Base-by-base conservation (phyloP, 2,113 vertebrate genomes). In the Mobula hypostoma region DNA sequence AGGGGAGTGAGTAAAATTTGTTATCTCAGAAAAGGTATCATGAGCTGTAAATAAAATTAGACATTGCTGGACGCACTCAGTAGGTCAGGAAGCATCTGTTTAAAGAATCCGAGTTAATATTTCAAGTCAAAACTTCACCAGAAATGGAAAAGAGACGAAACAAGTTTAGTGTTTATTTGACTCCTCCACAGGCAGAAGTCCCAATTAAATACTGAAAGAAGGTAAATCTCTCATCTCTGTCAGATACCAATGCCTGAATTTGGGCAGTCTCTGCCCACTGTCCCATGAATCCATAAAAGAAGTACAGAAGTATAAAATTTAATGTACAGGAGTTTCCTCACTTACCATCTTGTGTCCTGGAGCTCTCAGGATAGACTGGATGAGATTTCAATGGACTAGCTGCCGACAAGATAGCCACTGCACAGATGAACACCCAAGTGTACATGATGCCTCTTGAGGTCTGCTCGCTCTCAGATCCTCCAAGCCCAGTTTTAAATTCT, bases 331-430 rank as follows among this genome's bases (percentile, higher is more conserved):
- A 0, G 2, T 58, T 12, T 17, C 72, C 36, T 94, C 58, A 92
- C 95, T 95, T 95, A 96, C 95, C 95, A 29, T 27, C 68, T 94
- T 91, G 96, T 94, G 95, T 96, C 94, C 96, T 74, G 63, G 78
- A 83, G 36, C 95, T 68, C 6, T 96, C 96, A 0, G 97, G 95
- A 77, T 97, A 97, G 88, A 96, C 94, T 6, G 97, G 97, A 19
- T 97, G 95, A 36, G 97, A 19, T 0, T 96, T 95, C 74, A 95
- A 95, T 94, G 95, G 94, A 94, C 95, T 95, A 56, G 95, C 92
- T 91, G 96, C 96, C 48, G 96, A 96, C 95, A 97, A 95, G 32
- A 96, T 95, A 2, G 95, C 96, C 48, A 97, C n/a, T 66, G 97
- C 94, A 95, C 96, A 94, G 2, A 96, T 19, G 94, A 96, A 94